phyloP scores from a whole-genome alignment of 2,113 vertebrate species.

The Hemibagrus wyckioides region DNA sequence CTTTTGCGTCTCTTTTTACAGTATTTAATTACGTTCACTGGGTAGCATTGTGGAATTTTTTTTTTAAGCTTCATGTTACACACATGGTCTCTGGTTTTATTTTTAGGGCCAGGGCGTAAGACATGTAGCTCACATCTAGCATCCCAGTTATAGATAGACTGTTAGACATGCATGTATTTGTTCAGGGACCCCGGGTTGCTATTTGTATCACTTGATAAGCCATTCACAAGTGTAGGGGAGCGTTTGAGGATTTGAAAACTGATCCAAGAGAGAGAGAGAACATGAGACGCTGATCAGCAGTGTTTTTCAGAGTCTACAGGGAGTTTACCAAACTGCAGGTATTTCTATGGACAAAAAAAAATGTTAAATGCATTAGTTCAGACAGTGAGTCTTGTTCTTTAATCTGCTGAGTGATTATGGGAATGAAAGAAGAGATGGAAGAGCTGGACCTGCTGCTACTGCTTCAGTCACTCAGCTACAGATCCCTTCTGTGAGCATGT shows the following conservation, averaged over 20 bases:
- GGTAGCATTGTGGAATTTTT: background rate
- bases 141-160: conserved; percentile 24
- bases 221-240: background rate
- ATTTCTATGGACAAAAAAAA: background rate
- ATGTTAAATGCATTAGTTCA: background rate
- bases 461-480: conserved; percentile 44
- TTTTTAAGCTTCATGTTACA: background rate
- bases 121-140: conserved; percentile 25
- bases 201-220: conserved; percentile 41
- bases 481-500: conserved; percentile 22
- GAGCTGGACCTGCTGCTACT: conserved; percentile 24
- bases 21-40: conserved; percentile 39
- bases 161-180: conserved; percentile 16
- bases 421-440: background rate
- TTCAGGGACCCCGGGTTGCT: conserved; percentile 42
- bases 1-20: conserved; percentile 35
- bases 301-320: background rate
- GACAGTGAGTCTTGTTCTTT: background rate
- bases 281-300: background rate
- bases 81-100: conserved; percentile 29
- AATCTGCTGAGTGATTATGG: background rate
- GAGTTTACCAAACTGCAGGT: background rate
- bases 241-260: background rate
- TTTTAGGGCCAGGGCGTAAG: conserved; percentile 28
- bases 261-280: conserved; percentile 16